These are phyloP conservation scores for Ciconia nigra DNA, from an alignment of 2,797 vertebrate genomes.

Conservation along the genomic window DNA sequence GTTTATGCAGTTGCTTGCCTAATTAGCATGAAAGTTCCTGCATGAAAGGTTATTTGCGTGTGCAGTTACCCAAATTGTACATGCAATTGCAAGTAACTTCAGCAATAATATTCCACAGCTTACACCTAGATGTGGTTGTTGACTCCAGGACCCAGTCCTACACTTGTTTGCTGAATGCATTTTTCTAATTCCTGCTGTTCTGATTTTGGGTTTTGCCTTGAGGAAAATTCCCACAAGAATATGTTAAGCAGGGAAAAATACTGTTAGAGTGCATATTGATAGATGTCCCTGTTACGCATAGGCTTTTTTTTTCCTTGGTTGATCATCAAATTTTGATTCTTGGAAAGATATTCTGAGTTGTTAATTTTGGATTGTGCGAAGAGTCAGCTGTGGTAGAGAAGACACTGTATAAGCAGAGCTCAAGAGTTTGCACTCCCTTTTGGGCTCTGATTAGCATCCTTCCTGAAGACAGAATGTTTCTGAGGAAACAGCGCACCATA, in stretches of 20 bases:
- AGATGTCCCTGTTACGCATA: not conserved
- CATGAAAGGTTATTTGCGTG: not conserved
- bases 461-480: not conserved
- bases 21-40: not conserved
- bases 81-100: not conserved
- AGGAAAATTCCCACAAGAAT: not conserved
- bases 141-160: not conserved
- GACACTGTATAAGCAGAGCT: not conserved
- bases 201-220: not conserved
- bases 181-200: not conserved
- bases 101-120: not conserved
- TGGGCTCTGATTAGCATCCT: not conserved
- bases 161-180: not conserved
- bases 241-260: not conserved
- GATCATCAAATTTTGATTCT: not conserved
- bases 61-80: not conserved
- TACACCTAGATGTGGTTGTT: not conserved
- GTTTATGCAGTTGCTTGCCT: not conserved
- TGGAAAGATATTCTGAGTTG: not conserved
- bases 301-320: not conserved
- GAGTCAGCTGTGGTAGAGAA: not conserved
- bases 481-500: not conserved
- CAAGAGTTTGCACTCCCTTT: not conserved
- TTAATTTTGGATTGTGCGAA: not conserved
- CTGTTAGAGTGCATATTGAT: not conserved